phyloP scores from a whole-genome alignment of 2,113 vertebrate species.

The Silurus meridionalis region DNA sequence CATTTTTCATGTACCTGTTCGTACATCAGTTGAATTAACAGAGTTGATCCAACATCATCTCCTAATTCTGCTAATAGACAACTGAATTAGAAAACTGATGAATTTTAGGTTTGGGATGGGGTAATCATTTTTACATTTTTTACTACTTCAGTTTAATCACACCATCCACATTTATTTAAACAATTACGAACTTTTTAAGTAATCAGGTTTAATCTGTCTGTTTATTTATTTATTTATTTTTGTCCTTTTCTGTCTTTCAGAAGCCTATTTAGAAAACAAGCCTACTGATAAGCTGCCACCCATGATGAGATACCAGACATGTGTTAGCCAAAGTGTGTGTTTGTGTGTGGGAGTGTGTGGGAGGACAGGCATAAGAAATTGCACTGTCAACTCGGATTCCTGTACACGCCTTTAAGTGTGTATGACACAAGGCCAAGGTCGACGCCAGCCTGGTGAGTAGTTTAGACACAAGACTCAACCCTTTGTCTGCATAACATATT shows the following conservation, averaged over 20 bases:
- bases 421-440: constrained; percentile 8
- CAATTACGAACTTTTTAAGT: neutral
- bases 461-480: neutral
- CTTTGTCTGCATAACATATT: neutral
- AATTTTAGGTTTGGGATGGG: neutral
- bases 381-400: constrained; percentile 16
- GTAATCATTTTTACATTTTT: neutral
- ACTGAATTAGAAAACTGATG: neutral
- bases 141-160: neutral
- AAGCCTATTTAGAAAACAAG: neutral
- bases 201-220: neutral
- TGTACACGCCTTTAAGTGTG: neutral
- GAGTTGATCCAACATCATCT: neutral
- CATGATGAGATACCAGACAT: neutral
- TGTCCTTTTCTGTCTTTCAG: neutral
- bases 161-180: neutral
- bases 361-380: constrained; percentile 18
- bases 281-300: neutral
- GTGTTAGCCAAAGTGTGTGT: constrained; percentile 47
- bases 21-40: neutral
- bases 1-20: too few species aligned
- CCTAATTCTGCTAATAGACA: neutral
- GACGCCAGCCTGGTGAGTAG: neutral
- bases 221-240: neutral
- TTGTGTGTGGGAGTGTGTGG: constrained; percentile 49